These are phyloP conservation scores for Holocentrus rufus DNA, from an alignment of 2,797 vertebrate genomes.

Conservation along the genomic window DNA sequence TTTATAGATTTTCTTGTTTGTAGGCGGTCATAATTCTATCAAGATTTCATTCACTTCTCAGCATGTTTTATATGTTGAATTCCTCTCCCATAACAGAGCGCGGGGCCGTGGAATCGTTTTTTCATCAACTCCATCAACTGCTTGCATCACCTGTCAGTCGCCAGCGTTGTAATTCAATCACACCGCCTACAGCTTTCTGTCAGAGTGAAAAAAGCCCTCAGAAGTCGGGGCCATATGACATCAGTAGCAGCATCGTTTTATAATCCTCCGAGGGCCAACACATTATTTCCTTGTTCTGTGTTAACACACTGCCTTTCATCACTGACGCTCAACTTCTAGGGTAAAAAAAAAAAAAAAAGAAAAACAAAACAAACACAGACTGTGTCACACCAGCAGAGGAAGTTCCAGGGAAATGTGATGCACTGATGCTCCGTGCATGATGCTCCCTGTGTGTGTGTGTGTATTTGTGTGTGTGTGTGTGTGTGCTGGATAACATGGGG, in stretches of 20 bases:
- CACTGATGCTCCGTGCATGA: constrained; percentile 43
- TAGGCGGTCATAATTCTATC: constrained; percentile 35
- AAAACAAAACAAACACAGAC: constrained; percentile 33
- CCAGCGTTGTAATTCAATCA: constrained; percentile 57
- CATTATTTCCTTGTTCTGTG: constrained; percentile 61
- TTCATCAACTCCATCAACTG: constrained; percentile 55
- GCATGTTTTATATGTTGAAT: constrained; percentile 45
- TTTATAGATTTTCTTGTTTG: constrained; percentile 43
- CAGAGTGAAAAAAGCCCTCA: constrained; percentile 40
- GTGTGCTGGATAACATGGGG: constrained; percentile 20
- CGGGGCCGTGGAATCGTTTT: constrained; percentile 58
- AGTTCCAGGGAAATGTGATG: constrained; percentile 54
- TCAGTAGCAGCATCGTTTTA: constrained; percentile 70
- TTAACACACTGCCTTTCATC: constrained; percentile 68
- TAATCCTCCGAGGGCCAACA: constrained; percentile 49
- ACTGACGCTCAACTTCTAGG: constrained; percentile 52
- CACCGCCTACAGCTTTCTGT: constrained; percentile 53
- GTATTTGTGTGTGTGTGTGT: constrained; percentile 2
- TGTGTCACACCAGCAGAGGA: constrained; percentile 30
- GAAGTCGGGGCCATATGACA: constrained; percentile 67
- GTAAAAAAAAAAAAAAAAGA: constrained; percentile 15
- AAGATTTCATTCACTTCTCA: constrained; percentile 21
- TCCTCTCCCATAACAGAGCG: not conserved
- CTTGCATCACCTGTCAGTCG: constrained; percentile 71
- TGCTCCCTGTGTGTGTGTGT: constrained; percentile 26